phyloP scores from a whole-genome alignment of 2,797 vertebrate species.

The Champsocephalus esox region DNA sequence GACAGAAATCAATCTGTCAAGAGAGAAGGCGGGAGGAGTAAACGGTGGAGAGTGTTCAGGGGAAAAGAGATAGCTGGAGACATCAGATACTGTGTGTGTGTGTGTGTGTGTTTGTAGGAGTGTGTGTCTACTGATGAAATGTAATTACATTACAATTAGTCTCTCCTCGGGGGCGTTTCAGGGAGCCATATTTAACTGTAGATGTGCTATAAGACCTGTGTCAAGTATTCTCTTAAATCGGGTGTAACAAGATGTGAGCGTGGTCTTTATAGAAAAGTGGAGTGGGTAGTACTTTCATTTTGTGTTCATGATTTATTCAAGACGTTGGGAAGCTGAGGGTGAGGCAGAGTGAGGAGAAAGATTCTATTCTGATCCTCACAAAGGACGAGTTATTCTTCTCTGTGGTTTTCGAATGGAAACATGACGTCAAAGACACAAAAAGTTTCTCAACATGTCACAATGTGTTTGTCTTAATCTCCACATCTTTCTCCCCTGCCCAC shows the following conservation, averaged over 20 bases:
- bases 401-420: conserved; percentile 52
- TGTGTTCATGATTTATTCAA: conserved; percentile 51
- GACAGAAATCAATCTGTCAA: conserved; percentile 80
- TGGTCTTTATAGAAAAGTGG: background rate
- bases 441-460: conserved; percentile 45
- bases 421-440: conserved; percentile 55
- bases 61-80: conserved; percentile 36
- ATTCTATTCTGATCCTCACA: conserved; percentile 34
- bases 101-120: background rate
- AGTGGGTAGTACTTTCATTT: conserved; percentile 19
- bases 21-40: conserved; percentile 45
- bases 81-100: conserved; percentile 13
- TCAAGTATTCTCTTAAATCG: conserved; percentile 11
- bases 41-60: conserved; percentile 17
- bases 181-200: conserved; percentile 21
- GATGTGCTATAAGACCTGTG: conserved; percentile 24
- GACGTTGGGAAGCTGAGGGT: conserved; percentile 39
- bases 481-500: conserved; percentile 40
- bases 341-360: conserved; percentile 15
- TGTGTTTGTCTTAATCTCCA: conserved; percentile 49
- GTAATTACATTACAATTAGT: conserved; percentile 47
- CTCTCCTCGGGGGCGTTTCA: conserved; percentile 12
- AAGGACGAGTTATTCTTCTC: conserved; percentile 12
- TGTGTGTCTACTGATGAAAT: conserved; percentile 30
- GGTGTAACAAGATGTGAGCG: conserved; percentile 1